Conservation (phyloP, 2,888 invertebrate species). For the Baronia brevicornis region DNA sequence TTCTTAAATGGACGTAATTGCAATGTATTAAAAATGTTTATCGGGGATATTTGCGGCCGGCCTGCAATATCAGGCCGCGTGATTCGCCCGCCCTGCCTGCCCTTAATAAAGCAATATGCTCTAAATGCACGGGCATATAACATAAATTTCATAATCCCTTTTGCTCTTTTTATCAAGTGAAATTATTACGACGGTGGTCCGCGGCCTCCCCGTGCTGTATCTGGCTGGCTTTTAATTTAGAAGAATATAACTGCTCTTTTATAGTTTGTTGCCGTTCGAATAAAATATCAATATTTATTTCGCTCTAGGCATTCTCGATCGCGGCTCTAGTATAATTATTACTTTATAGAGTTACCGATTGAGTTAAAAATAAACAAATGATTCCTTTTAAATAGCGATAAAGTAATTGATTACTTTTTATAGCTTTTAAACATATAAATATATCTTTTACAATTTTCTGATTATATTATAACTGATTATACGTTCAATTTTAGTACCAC, state of each 20-base stretch:
- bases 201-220: constrained; percentile 42
- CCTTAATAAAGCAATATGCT: constrained; percentile 73
- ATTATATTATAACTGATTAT: constrained; percentile 38
- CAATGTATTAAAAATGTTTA: constrained; percentile 62
- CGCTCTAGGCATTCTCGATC: constrained; percentile 41
- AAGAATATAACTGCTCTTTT: constrained; percentile 51
- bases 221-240: constrained; percentile 60
- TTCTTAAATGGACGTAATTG: constrained; percentile 62
- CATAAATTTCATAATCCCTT: constrained; percentile 61
- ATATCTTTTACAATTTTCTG: constrained; percentile 41
- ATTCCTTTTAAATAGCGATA: no score
- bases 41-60: constrained; percentile 46
- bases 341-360: constrained; percentile 23
- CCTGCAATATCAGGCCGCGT: constrained; percentile 43
- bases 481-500: no score
- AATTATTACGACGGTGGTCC: constrained; percentile 70
- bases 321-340: constrained; percentile 27
- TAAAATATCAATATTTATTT: constrained; percentile 49
- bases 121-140: constrained; percentile 71
- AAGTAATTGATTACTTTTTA: no score
- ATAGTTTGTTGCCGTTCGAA: constrained; percentile 39
- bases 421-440: constrained; percentile 56
- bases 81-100: constrained; percentile 57
- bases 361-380: no score
- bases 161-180: constrained; percentile 65